A percentile compares a stretch with the other conserved stretches of the same genome.
phyloP scores from a whole-genome alignment of 2,888 invertebrate species.

The Eupithecia exiguata region DNA sequence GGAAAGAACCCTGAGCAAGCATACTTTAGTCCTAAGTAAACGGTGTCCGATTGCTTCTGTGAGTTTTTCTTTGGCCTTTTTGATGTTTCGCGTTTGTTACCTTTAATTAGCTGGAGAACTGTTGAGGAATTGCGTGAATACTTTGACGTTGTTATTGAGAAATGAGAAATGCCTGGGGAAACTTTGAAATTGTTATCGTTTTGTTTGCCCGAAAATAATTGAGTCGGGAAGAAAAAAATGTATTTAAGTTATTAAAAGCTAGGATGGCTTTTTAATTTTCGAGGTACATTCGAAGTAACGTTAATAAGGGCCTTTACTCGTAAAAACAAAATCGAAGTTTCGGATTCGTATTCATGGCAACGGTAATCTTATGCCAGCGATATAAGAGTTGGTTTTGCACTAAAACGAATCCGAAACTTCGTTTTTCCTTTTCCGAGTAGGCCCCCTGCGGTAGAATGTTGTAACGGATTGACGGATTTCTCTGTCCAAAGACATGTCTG shows the following conservation, averaged over 20 bases:
- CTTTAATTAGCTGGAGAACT: slow-evolving; percentile 23
- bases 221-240: background rate
- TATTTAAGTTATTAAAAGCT: background rate
- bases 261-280: background rate
- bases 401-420: too few relatives aligned
- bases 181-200: slow-evolving; percentile 13
- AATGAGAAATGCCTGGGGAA: slow-evolving; percentile 11
- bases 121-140: slow-evolving; percentile 25
- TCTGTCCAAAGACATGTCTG: too few relatives aligned
- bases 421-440: too few relatives aligned
- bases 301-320: too few relatives aligned
- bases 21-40: slow-evolving; percentile 33
- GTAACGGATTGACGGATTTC: too few relatives aligned
- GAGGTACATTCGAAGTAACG: too few relatives aligned
- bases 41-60: slow-evolving; percentile 42
- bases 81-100: slow-evolving; percentile 25
- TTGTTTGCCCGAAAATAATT: slow-evolving; percentile 6
- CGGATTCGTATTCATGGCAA: too few relatives aligned
- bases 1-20: slow-evolving; percentile 9
- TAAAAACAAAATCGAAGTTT: too few relatives aligned
- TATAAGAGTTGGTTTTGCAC: too few relatives aligned
- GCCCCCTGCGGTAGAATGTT: too few relatives aligned
- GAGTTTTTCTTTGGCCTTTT: slow-evolving; percentile 25
- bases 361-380: too few relatives aligned
- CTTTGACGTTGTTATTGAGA: slow-evolving; percentile 25